phyloP scores from a whole-genome alignment of 37 sponge, comb jelly and placozoan species.

The Spongia lamella region DNA sequence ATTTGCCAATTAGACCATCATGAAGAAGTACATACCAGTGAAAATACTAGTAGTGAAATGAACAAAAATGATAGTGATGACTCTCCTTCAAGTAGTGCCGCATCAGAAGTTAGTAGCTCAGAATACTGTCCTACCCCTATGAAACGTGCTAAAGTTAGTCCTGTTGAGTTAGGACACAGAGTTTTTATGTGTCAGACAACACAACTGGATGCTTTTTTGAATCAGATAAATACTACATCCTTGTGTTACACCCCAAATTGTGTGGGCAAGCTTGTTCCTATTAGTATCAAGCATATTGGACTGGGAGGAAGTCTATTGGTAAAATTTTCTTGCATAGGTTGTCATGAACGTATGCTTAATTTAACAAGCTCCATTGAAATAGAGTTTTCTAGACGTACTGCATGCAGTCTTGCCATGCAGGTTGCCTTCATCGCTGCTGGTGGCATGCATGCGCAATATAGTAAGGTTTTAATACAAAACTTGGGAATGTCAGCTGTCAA shows the following conservation, averaged over 20 bases:
- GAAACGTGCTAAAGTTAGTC: too few relatives aligned
- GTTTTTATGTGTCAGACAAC: neutral
- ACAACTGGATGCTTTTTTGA: conserved; percentile 2
- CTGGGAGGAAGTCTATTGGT: too few relatives aligned
- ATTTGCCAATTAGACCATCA: too few relatives aligned
- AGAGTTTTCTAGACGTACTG: too few relatives aligned
- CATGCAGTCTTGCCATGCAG: neutral
- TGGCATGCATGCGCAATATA: conserved; percentile 18
- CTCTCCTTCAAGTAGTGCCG: too few relatives aligned
- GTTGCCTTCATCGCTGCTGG: conserved; percentile 27
- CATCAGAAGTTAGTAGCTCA: too few relatives aligned
- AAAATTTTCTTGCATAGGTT: conserved; percentile 9
- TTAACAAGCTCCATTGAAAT: conserved; percentile 16
- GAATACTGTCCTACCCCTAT: too few relatives aligned
- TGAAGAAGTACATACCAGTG: too few relatives aligned
- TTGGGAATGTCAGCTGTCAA: conserved; percentile 9
- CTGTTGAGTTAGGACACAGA: neutral
- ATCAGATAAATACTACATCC: neutral
- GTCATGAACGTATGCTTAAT: neutral
- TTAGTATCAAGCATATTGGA: neutral
- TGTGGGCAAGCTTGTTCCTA: neutral
- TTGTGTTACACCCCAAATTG: too few relatives aligned
- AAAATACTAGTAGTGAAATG: too few relatives aligned
- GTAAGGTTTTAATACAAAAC: neutral
- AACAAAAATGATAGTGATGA: too few relatives aligned